phyloP scores from a whole-genome alignment of 2,113 vertebrate species.

The Vombatus ursinus region DNA sequence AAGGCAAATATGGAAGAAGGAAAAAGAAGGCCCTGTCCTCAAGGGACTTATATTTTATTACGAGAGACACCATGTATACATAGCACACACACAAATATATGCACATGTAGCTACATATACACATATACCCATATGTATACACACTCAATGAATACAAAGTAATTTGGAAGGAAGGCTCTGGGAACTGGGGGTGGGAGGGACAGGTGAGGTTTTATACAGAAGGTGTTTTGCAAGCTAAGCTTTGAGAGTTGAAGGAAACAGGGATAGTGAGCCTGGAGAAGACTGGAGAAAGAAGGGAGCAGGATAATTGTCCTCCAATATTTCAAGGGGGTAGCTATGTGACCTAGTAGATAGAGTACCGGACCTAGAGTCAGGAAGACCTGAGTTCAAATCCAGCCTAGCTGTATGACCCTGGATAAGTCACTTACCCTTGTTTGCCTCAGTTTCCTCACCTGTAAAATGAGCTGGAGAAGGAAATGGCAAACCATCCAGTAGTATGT shows the following conservation, averaged over 20 bases:
- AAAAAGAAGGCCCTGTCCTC: not conserved
- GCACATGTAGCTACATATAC: not conserved
- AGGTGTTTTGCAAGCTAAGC: not conserved
- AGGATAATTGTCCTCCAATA: not conserved
- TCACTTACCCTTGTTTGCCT: not conserved
- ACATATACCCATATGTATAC: not conserved
- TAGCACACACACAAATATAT: not conserved
- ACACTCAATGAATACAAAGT: not conserved
- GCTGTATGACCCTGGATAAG: not conserved
- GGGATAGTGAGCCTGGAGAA: not conserved
- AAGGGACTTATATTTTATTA: not conserved
- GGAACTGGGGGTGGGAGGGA: not conserved
- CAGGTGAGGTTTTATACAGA: not conserved
- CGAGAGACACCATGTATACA: not conserved
- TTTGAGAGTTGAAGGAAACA: not conserved
- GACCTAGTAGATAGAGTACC: not conserved
- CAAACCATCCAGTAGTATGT: not conserved
- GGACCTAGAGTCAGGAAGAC: not conserved
- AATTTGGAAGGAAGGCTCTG: not conserved
- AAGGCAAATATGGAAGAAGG: not conserved
- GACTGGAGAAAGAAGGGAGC: not conserved
- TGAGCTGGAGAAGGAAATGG: not conserved
- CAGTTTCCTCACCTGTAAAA: not conserved
- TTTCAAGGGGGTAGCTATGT: not conserved
- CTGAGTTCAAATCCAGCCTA: not conserved